Evolutionary conservation across 92 coral and sea anemone species (phyloP), one percentile per base, ranked within the genome.

Genomic region (Epizoanthus fatuus): DNA sequence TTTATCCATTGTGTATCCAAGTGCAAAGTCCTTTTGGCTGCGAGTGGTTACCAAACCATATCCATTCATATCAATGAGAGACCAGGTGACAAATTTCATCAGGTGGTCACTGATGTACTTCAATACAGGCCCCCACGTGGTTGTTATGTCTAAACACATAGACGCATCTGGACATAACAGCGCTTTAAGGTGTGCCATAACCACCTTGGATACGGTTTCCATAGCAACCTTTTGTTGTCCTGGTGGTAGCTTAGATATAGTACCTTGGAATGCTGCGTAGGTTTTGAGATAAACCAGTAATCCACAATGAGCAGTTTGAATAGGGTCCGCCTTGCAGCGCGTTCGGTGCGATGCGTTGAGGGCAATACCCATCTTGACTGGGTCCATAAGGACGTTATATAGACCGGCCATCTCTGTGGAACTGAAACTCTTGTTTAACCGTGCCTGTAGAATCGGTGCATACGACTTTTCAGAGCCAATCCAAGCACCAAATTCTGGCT

Each of bases 401-500:
- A 96, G 66, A 38, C 94, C 99, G 7, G 68, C 76, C 96, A 96
- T 96, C 72, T 90, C 93, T 17, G 69, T 20, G 29, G 20, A 3
- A 54, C 49, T 74, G 69, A 74, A 90, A 38, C 13, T 49, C 9
- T 69, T 38, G 13, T 87, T 83, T 52, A 32, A 17, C 1, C 68
- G 53, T 22, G 66, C 74, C 16, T 57, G 69, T 9, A 89, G 59
- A n/a, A 47, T 6, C 2, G 84, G 52, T 7, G 59, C 60, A 72
- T 60, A 83, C 15, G 63, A 17, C 13, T 67, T 7, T 25, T 54
- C 69, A 45, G 92, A 73, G 9, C 40, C 65, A 0, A 95, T 10
- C 96, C 96, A 95, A 20, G 95, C 84, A 19, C 98, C 99, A 74
- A 96, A 96, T n/a, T 86, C 95, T 1, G 94, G 90, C 12, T 83